Evolutionary conservation across 2,888 invertebrate genomes (phyloP).

Genomic region (Drosophila algonquin): DNA sequence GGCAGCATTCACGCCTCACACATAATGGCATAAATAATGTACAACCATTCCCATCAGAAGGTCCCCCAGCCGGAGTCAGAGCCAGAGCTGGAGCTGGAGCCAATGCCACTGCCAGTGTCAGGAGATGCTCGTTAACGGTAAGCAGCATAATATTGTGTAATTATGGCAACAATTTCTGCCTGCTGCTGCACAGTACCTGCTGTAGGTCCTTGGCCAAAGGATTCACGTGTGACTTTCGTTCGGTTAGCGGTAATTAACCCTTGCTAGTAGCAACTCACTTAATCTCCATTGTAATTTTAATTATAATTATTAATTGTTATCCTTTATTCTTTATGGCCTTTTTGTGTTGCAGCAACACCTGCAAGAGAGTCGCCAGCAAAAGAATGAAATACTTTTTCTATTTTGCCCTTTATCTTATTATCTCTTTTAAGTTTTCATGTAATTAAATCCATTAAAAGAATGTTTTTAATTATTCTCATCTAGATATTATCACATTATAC

Average conservation of each 20-base stretch:
- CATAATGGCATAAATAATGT: constrained; percentile 38
- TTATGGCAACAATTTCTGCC: constrained; percentile 52
- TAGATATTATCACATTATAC: constrained; percentile 13
- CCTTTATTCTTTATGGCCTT: constrained; percentile 26
- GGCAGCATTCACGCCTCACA: constrained; percentile 14
- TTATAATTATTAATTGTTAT: constrained; percentile 41
- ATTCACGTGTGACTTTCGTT: constrained; percentile 48
- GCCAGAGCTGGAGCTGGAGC: constrained; percentile 2
- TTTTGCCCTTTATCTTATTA: not conserved
- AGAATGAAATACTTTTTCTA: not conserved
- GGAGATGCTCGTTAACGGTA: constrained; percentile 37
- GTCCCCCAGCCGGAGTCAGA: constrained; percentile 3
- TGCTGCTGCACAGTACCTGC: not conserved
- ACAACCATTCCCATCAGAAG: constrained; percentile 16
- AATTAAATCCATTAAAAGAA: constrained; percentile 16
- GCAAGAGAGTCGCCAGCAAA: not conserved
- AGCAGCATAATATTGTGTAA: constrained; percentile 62
- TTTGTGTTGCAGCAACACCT: constrained; percentile 21
- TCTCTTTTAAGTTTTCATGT: constrained; percentile 10
- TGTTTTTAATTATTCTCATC: constrained; percentile 28
- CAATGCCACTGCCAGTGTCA: constrained; percentile 12
- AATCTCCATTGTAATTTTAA: constrained; percentile 17
- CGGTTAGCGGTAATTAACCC: constrained; percentile 64
- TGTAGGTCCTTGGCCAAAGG: constrained; percentile 16
- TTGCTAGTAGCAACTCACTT: constrained; percentile 9